A percentile compares a stretch with the other conserved stretches of the same genome.
phyloP scores from a whole-genome alignment of 2,113 vertebrate species.

The Pseudorectes ferrugineus region DNA sequence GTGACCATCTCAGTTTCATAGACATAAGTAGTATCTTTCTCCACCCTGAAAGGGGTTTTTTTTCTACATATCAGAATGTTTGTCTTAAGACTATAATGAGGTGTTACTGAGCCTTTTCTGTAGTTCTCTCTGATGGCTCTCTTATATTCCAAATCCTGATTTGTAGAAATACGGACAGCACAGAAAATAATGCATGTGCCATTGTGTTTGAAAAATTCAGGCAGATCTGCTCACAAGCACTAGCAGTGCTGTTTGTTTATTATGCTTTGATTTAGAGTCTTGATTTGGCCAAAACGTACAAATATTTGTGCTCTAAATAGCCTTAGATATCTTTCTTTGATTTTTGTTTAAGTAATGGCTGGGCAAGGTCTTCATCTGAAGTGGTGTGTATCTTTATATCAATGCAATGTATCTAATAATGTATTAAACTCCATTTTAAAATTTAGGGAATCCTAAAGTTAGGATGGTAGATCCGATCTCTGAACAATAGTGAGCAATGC shows the following conservation, averaged over 20 bases:
- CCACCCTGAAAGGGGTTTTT: neutral
- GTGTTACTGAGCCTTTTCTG: neutral
- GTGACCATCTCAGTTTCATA: neutral
- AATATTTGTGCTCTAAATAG: neutral
- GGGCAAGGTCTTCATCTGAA: neutral
- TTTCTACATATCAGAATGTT: neutral
- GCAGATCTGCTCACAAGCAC: neutral
- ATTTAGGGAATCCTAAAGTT: neutral
- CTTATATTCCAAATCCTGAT: neutral
- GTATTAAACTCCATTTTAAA: neutral
- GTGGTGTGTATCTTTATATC: neutral
- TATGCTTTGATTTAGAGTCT: neutral
- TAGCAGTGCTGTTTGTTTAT: neutral
- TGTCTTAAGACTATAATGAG: neutral
- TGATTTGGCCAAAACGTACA: neutral
- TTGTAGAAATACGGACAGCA: neutral
- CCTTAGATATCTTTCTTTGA: neutral
- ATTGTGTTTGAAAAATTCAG: neutral
- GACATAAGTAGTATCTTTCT: neutral
- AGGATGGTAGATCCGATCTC: neutral
- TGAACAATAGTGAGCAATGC: neutral
- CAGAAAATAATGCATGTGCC: neutral
- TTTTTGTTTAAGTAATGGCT: neutral
- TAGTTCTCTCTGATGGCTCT: neutral
- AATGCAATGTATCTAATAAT: neutral